Evolutionary conservation across 2,888 invertebrate genomes (phyloP), one percentile per base, ranked within the genome.

Genomic region (Psococerastis gibbosa): DNA sequence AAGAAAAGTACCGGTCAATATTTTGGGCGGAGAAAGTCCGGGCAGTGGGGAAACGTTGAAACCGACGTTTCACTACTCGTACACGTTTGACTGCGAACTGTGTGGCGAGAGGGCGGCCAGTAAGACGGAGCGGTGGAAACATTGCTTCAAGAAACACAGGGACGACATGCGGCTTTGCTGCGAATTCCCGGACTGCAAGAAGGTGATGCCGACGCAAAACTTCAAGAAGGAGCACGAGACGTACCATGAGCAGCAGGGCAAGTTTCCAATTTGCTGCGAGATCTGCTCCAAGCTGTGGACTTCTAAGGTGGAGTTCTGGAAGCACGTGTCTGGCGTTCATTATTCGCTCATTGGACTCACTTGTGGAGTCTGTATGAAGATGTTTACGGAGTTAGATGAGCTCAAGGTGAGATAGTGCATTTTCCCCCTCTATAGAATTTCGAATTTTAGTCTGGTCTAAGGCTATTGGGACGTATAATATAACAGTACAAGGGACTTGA

Each of bases 241-340:
- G 38, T 66, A 66, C 49, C 66, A 66, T 43, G 52, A 57, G 35
- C 52, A 60, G 13, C 65, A 65, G 49, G 65, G 65, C 6, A 54
- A 53, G 8, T 51, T 48, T 41, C 55, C 55, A 18, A 55, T 54
- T 41, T 54, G 53, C 0, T 63, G 62, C 49, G 62, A 63, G 45
- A 60, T 66, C n/a, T 66, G 66, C 45, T 65, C 66, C 0, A 65
- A 66, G 50, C 49, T 66, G 33, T 66, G 65, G 65, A 61, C 63
- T 32, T 63, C 63, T 34, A 57, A 65, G n/a, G 64, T 65, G 3
- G 66, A 66, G 50, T 66, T 64, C 49, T 66, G 65, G 61, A 66
- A 66, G 43, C 66, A 66, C 45, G 63, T 65, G 43, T 65, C 66
- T 65, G 65, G 66, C 6, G 65, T 66, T 2, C 66, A 66, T 47